A percentile compares a stretch with the other conserved stretches of the same genome.
These are phyloP conservation scores for Drosophila quasianomalipes DNA, from an alignment of 2,888 invertebrate species.

Conservation along the genomic window DNA sequence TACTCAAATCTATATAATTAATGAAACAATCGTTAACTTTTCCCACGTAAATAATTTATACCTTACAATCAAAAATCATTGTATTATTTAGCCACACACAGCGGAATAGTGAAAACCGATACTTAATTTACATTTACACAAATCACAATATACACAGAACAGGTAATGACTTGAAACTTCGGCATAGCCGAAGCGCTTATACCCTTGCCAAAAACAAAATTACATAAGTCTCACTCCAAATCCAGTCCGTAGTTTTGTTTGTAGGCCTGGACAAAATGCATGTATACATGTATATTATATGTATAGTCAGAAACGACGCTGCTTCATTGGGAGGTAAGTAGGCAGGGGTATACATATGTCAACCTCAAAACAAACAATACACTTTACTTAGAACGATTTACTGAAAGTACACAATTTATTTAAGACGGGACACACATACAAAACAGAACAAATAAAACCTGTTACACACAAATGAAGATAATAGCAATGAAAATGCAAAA, in stretches of 20 bases:
- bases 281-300: slow-evolving; percentile 31
- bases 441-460: slow-evolving; percentile 38
- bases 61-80: slow-evolving; percentile 64
- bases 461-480: slow-evolving; percentile 49
- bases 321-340: neutral
- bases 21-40: slow-evolving; percentile 76
- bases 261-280: slow-evolving; percentile 8
- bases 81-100: slow-evolving; percentile 59
- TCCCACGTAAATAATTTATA: slow-evolving; percentile 75
- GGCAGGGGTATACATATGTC: slow-evolving; percentile 42
- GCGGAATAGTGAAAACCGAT: slow-evolving; percentile 13
- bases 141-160: slow-evolving; percentile 34
- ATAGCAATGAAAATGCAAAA: slow-evolving; percentile 42
- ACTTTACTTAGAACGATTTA: slow-evolving; percentile 41
- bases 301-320: slow-evolving; percentile 3
- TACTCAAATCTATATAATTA: slow-evolving; percentile 30
- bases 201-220: slow-evolving; percentile 16
- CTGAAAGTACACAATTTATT: slow-evolving; percentile 45
- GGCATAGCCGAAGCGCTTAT: slow-evolving; percentile 18
- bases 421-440: slow-evolving; percentile 43
- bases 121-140: slow-evolving; percentile 15
- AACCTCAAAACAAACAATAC: slow-evolving; percentile 30
- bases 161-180: slow-evolving; percentile 17
- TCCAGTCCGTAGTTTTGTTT: neutral
- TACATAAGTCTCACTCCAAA: neutral